Evolutionary conservation across 1,140 invertebrate genomes (phyloP), one percentile per base, ranked within the genome.

Genomic region (Anoplophora glabripennis): DNA sequence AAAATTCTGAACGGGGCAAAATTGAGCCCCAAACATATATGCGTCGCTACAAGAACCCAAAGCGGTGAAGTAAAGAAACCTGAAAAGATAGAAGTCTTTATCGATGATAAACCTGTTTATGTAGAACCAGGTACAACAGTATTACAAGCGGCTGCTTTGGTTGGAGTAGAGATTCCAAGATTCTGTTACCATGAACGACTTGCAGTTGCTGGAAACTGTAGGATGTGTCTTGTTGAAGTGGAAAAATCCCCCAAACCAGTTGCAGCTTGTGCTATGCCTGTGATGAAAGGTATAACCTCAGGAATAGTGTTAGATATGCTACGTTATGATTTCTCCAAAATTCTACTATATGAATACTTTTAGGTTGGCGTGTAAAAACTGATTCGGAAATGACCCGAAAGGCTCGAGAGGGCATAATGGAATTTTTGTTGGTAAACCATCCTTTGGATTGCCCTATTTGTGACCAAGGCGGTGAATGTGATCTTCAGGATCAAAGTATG

Each of bases 211-310:
- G 98, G 98, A 15, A 99, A 99, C 77, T 96, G 94, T 73, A 85
- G 98, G 62, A 99, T 99, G 98, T 99, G 98, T 83, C 79, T 99
- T 4, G 98, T 99, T 1, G 98, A 99, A 83, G 95, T 99, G 36
- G 98, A 99, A 79, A 99, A 97, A 75, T 84, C 81, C 40, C 83
- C 86, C 8, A 84, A 98, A 84, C 98, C 97, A 5, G 92, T 99
- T n/a, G 98, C 98, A 44, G 96, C 96, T 7, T 99, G 97, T 80
- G 97, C 98, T 1, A 99, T 99, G 96, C 98, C 98, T 11, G 97
- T 99, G 0, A 98, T 99, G 94, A 99, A 99, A 79, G 98, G 97
- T 72, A 53, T 17, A 55, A 34, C 42, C 7, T 45, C 28, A 49
- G 33, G 8, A 51, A 11, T 11, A 47, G 7, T 33, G 17, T 40